phyloP scores from a whole-genome alignment of 2,888 invertebrate genomes.

The Ophonus ardosiacus region DNA sequence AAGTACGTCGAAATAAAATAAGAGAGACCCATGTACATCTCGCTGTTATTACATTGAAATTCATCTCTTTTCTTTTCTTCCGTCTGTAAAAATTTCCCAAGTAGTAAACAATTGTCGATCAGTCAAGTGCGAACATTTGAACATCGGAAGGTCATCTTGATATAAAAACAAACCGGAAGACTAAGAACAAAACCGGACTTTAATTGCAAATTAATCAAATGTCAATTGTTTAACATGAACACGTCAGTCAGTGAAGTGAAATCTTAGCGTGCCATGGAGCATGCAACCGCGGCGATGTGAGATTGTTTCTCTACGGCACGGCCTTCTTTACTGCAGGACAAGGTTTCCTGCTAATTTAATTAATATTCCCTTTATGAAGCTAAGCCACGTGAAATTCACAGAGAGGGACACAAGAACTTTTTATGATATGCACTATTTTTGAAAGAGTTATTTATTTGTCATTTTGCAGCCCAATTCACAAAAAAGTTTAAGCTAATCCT shows the following conservation, averaged over 20 bases:
- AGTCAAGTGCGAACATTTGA: conserved; percentile 16
- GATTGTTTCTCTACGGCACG: conserved; percentile 30
- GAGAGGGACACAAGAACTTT: neutral
- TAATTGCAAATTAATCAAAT: conserved; percentile 40
- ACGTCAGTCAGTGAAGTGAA: neutral
- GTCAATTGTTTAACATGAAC: conserved; percentile 44
- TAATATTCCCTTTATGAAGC: conserved; percentile 38
- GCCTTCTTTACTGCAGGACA: conserved; percentile 13
- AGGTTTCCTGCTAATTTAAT: conserved; percentile 38
- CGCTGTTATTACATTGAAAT: neutral
- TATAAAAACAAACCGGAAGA: conserved; percentile 33
- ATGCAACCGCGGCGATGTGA: neutral
- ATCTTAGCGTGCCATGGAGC: conserved; percentile 9
- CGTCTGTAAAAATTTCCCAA: neutral
- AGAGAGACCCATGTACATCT: too few species aligned
- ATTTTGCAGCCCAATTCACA: too few species aligned
- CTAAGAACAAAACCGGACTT: neutral
- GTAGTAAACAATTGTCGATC: neutral
- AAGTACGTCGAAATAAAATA: too few species aligned
- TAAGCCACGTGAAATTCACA: neutral
- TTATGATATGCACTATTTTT: too few species aligned
- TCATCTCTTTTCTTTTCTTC: neutral
- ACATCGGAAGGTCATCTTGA: neutral
- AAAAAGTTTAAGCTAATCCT: too few species aligned
- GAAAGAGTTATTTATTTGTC: too few species aligned